Conservation (phyloP, 2,888 invertebrate genomes). For the Xestobium rufovillosum region DNA sequence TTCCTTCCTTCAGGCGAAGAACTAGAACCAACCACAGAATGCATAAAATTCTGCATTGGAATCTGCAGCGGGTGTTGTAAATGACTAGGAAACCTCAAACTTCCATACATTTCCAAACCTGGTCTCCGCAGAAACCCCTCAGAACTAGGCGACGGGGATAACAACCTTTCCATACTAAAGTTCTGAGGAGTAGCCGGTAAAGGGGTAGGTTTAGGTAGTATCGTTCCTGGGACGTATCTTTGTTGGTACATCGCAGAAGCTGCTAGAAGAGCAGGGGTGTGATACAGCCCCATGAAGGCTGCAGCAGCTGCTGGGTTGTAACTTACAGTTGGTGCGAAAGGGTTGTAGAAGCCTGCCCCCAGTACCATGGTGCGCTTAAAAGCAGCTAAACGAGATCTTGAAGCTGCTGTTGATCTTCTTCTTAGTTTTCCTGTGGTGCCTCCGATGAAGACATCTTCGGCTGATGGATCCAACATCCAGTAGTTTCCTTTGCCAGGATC, state of each 20-base stretch:
- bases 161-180: conserved; percentile 39
- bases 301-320: conserved; percentile 45
- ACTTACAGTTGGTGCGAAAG: conserved; percentile 51
- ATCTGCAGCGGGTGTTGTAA: conserved; percentile 31
- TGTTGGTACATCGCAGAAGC: conserved; percentile 57
- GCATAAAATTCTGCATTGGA: conserved; percentile 22
- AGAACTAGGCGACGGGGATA: conserved; percentile 43
- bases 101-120: conserved; percentile 32
- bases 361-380: conserved; percentile 72
- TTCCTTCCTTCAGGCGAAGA: neutral
- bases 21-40: neutral
- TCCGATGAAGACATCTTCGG: conserved; percentile 97
- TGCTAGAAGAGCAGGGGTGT: conserved; percentile 47
- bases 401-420: conserved; percentile 83
- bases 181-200: conserved; percentile 42
- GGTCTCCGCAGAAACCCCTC: conserved; percentile 47
- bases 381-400: conserved; percentile 80
- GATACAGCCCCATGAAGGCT: conserved; percentile 44
- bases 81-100: conserved; percentile 28
- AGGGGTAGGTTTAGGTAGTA: conserved; percentile 47
- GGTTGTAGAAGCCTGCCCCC: conserved; percentile 55
- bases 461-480: conserved; percentile 98
- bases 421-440: conserved; percentile 95
- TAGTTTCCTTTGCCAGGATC: conserved; percentile 99
- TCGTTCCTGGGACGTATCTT: conserved; percentile 46